Evolutionary conservation across 2,113 vertebrate species (phyloP).

Genomic region (Psettodes erumei): DNA sequence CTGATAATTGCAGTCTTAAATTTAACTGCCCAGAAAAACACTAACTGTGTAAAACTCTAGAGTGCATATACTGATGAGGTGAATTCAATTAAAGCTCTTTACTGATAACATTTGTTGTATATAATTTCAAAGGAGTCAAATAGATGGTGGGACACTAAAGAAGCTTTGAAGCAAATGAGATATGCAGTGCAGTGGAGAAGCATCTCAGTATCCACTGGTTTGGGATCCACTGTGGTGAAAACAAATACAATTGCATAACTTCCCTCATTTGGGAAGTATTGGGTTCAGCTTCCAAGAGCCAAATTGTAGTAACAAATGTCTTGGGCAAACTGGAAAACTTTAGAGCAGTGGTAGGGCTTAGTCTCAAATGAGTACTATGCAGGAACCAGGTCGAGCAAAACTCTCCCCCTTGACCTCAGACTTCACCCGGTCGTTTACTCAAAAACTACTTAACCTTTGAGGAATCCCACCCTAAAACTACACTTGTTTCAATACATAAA

Average conservation of each 20-base stretch:
- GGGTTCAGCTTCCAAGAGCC: constrained; percentile 29
- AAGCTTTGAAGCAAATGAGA: not conserved
- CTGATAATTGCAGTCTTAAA: not conserved
- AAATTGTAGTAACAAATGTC: constrained; percentile 39
- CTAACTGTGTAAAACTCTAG: not conserved
- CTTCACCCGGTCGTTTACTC: not conserved
- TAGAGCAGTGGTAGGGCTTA: constrained; percentile 5
- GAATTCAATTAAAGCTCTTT: not conserved
- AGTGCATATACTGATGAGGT: not conserved
- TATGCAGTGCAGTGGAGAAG: not conserved
- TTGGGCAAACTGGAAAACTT: constrained; percentile 10
- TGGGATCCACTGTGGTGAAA: not conserved
- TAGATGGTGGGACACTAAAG: not conserved
- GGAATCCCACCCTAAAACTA: not conserved
- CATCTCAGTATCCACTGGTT: not conserved
- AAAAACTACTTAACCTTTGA: not conserved
- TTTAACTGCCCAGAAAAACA: not conserved
- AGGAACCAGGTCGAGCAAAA: not conserved
- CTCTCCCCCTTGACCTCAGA: not conserved
- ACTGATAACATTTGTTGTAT: not conserved
- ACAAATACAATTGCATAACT: constrained; percentile 13
- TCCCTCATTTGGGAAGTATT: not conserved
- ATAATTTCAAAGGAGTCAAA: not conserved
- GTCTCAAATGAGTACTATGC: not conserved
- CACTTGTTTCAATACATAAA: no score